These are phyloP conservation scores for Serripes groenlandicus DNA, from an alignment of 2,888 invertebrate genomes.

Conservation along the genomic window DNA sequence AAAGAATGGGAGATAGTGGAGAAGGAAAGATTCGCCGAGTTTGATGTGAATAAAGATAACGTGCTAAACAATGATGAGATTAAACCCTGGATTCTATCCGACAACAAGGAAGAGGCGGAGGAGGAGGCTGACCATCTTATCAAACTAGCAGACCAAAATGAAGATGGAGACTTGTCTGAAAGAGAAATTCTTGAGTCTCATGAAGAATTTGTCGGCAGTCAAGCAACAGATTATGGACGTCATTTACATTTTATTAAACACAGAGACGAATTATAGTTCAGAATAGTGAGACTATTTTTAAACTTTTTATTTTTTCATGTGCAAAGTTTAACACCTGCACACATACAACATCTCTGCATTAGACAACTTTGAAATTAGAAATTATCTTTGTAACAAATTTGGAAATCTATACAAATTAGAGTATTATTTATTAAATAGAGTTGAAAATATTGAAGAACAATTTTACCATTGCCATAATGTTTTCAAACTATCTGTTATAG, in stretches of 20 bases:
- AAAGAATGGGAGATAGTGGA: slow-evolving; percentile 77
- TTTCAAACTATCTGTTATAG: too few relatives aligned
- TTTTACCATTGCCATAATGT: too few relatives aligned
- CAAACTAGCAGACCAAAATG: slow-evolving; percentile 82
- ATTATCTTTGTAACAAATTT: too few relatives aligned
- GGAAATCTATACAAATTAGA: too few relatives aligned
- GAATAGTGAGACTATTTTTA: too few relatives aligned
- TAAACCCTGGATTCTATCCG: slow-evolving; percentile 95
- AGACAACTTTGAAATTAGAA: too few relatives aligned
- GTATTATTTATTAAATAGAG: too few relatives aligned
- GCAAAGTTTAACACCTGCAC: too few relatives aligned
- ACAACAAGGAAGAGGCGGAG: slow-evolving; percentile 92
- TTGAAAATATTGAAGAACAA: too few relatives aligned
- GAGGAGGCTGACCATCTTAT: slow-evolving; percentile 97
- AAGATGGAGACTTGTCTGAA: slow-evolving; percentile 94
- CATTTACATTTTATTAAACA: slow-evolving; percentile 94
- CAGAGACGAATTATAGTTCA: slow-evolving; percentile 60
- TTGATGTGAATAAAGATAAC: slow-evolving; percentile 95
- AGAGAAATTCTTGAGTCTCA: slow-evolving; percentile 96
- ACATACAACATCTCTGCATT: too few relatives aligned
- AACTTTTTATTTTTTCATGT: too few relatives aligned
- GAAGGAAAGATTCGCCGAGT: slow-evolving; percentile 85
- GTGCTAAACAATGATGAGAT: slow-evolving; percentile 93
- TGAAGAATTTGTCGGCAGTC: slow-evolving; percentile 98
- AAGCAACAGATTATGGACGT: slow-evolving; percentile 99